These are phyloP conservation scores for Diarsia mendica DNA, from an alignment of 2,888 invertebrate genomes.

Conservation along the genomic window DNA sequence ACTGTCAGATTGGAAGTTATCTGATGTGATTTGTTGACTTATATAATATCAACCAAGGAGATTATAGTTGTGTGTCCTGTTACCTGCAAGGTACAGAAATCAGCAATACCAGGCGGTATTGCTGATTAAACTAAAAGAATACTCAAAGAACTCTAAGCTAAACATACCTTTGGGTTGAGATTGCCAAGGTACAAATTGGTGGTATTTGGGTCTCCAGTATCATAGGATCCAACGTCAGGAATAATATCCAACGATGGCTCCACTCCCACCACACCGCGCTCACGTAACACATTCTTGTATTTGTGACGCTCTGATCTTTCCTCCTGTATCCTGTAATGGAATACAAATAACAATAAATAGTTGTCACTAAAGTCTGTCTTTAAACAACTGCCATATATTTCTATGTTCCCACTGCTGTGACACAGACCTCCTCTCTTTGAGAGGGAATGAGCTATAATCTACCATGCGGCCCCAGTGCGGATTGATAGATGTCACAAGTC, in stretches of 20 bases:
- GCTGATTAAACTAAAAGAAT: too few species aligned
- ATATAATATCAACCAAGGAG: neutral
- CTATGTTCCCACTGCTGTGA: too few species aligned
- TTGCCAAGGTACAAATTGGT: slow-evolving; percentile 99
- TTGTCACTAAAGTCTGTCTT: too few species aligned
- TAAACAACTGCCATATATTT: too few species aligned
- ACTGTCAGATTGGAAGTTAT: neutral
- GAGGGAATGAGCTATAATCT: too few species aligned
- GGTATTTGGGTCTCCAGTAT: slow-evolving; percentile 98
- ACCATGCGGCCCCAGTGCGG: too few species aligned
- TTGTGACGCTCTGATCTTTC: slow-evolving; percentile 98
- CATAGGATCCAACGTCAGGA: slow-evolving; percentile 94
- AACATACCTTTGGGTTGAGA: slow-evolving; percentile 96
- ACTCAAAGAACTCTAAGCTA: neutral
- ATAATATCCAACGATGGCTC: slow-evolving; percentile 85
- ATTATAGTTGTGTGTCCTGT: neutral
- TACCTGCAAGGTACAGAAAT: too few species aligned
- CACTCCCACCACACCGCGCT: slow-evolving; percentile 80
- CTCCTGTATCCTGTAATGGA: slow-evolving; percentile 95
- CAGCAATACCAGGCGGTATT: too few species aligned
- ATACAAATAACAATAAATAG: neutral
- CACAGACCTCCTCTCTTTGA: too few species aligned
- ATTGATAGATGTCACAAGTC: too few species aligned
- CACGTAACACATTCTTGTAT: slow-evolving; percentile 94
- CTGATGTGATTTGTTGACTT: neutral